Percentiles rank a stretch among this genome's conserved stretches.
Conservation (phyloP, 2,113 vertebrate species). For the Bubo scandiacus region DNA sequence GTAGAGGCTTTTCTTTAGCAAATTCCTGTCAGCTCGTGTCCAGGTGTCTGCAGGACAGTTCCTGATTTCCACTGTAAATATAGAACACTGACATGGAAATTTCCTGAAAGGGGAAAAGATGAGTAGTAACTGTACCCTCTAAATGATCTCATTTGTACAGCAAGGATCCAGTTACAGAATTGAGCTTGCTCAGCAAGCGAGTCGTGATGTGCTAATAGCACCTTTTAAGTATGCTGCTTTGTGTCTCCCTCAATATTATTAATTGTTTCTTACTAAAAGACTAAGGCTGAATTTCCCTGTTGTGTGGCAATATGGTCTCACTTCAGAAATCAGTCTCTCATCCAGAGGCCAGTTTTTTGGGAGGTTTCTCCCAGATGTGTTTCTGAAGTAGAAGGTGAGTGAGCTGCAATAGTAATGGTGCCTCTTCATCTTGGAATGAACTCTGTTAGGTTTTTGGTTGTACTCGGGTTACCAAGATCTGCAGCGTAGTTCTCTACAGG, state of each 20-base stretch:
- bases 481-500: not conserved
- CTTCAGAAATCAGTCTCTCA: not conserved
- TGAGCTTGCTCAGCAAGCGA: not conserved
- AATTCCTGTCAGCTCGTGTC: accelerated
- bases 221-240: not conserved
- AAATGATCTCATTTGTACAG: not conserved
- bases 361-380: accelerated
- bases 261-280: not conserved
- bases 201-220: not conserved
- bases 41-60: not conserved
- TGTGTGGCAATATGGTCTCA: not conserved
- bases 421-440: not conserved
- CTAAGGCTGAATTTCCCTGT: not conserved
- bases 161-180: not conserved
- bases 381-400: not conserved
- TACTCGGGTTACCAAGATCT: not conserved
- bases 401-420: not conserved
- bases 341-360: accelerated
- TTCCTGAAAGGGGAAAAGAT: not conserved
- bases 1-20: not conserved
- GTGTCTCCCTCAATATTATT: not conserved
- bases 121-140: not conserved
- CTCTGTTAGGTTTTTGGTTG: not conserved
- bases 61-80: not conserved
- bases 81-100: not conserved